These are phyloP conservation scores for Antedon mediterranea DNA, from an alignment of 53 echinoderm and acorn worm species.

Conservation along the genomic window DNA sequence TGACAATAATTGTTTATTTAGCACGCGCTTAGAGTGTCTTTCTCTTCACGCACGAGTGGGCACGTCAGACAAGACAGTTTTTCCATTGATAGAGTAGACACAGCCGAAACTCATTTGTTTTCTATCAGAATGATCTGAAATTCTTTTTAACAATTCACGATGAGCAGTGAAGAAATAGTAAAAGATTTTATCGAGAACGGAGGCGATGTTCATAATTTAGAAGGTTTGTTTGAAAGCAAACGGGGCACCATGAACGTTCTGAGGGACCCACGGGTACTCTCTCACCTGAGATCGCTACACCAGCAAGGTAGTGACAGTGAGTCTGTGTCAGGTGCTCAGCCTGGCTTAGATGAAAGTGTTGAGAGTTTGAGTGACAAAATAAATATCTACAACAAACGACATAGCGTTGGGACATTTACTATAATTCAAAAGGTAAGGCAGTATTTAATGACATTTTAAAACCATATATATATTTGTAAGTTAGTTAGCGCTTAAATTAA, in stretches of 20 bases:
- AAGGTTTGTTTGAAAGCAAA: slow-evolving; percentile 28
- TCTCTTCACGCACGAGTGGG: background rate
- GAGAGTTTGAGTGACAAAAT: slow-evolving; percentile 9
- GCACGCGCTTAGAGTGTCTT: background rate
- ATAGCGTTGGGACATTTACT: slow-evolving; percentile 3
- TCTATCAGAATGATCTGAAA: background rate
- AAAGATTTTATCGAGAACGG: background rate
- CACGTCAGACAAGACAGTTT: background rate
- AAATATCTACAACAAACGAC: slow-evolving; percentile 11
- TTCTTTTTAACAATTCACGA: background rate
- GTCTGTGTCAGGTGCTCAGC: background rate
- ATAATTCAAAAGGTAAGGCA: slow-evolving; percentile 20
- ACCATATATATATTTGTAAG: background rate
- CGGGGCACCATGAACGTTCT: slow-evolving; percentile 20
- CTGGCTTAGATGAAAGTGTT: background rate
- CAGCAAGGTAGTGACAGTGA: background rate
- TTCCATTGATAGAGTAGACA: background rate
- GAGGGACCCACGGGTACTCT: slow-evolving; percentile 18
- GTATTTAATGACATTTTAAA: background rate
- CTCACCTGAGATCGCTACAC: slow-evolving; percentile 16
- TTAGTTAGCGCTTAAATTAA: too few species aligned
- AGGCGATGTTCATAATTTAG: background rate
- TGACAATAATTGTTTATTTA: slow-evolving; percentile 1
- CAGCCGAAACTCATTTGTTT: background rate
- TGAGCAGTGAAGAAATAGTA: slow-evolving; percentile 1